These are phyloP conservation scores for Pogonomyrmex barbatus DNA, from an alignment of 1,140 invertebrate genomes.

Conservation along the genomic window DNA sequence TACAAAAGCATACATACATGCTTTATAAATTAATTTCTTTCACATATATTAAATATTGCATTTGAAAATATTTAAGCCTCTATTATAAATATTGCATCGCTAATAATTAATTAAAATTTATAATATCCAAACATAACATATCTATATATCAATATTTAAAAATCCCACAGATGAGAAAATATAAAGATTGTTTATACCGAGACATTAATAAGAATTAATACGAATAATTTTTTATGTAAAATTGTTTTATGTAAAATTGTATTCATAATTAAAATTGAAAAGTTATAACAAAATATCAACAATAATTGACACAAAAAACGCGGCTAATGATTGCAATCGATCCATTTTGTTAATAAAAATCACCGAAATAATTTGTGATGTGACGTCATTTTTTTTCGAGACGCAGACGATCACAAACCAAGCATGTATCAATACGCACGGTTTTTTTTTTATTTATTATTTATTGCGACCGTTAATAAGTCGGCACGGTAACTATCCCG, in stretches of 20 bases:
- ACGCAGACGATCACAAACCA: not conserved
- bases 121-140: not conserved
- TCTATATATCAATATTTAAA: not conserved
- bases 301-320: not conserved
- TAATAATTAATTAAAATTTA: not conserved
- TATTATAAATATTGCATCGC: not conserved
- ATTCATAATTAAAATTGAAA: not conserved
- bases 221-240: not conserved
- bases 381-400: not conserved
- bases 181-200: not conserved
- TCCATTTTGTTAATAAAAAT: not conserved
- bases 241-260: too few species aligned
- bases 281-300: not conserved
- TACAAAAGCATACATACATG: not conserved
- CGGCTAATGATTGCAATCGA: not conserved
- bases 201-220: not conserved
- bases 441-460: not conserved
- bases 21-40: conserved; percentile 2
- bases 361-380: not conserved
- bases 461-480: not conserved
- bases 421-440: not conserved
- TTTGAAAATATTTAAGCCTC: not conserved
- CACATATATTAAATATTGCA: not conserved
- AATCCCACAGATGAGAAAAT: not conserved
- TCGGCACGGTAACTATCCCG: conserved; percentile 55